Evolutionary conservation across 2,888 invertebrate genomes (phyloP).

Genomic region (Folsomia candida): DNA sequence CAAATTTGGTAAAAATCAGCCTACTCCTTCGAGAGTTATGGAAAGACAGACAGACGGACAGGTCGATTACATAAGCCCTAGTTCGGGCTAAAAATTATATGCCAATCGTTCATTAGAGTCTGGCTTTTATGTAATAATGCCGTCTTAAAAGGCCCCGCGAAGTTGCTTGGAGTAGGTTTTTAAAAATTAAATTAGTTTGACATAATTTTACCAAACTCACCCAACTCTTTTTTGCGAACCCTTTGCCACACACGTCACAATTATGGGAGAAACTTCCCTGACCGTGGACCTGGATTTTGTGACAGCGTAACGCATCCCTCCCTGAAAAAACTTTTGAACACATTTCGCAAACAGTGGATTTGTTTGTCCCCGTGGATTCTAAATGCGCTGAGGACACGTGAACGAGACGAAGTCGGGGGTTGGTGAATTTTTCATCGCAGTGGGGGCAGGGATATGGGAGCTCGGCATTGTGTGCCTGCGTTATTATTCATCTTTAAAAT

Average conservation of each 20-base stretch:
- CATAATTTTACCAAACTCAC: too few species aligned
- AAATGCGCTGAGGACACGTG: not conserved
- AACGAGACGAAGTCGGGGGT: not conserved
- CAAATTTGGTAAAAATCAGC: too few species aligned
- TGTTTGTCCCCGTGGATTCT: not conserved
- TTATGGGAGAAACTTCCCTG: not conserved
- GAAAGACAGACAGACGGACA: too few species aligned
- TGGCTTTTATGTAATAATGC: too few species aligned
- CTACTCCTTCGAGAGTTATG: too few species aligned
- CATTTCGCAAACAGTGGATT: not conserved
- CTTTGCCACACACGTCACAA: constrained; percentile 1
- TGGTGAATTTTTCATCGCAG: constrained; percentile 1
- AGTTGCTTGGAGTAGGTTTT: too few species aligned
- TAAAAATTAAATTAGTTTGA: too few species aligned
- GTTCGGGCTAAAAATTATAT: too few species aligned
- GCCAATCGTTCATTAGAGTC: too few species aligned
- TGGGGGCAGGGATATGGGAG: not conserved
- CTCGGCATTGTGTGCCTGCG: not conserved
- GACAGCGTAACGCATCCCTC: not conserved
- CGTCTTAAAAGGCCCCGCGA: too few species aligned
- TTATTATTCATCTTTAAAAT: too few species aligned
- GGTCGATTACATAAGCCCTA: too few species aligned
- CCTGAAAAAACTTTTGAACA: constrained; percentile 7
- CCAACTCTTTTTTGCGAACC: constrained; percentile 1
- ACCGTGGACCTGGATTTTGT: not conserved